Evolutionary conservation across 2,888 invertebrate species (phyloP), one percentile per base, ranked within the genome.

Genomic region (Lasioglossum calceatum): DNA sequence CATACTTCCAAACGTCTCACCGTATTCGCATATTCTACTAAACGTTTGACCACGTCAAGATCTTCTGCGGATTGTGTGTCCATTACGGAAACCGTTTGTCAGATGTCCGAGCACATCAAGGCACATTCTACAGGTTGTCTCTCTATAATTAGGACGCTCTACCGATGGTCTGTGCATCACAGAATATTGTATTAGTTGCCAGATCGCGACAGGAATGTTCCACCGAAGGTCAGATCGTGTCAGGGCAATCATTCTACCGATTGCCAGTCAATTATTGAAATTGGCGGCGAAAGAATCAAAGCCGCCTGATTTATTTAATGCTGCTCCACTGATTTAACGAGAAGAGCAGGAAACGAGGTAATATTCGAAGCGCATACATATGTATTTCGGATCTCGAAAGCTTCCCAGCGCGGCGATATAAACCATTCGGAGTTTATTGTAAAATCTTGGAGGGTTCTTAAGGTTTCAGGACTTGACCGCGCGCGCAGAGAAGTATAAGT

Each of bases 381-480:
- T 79, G 75, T 77, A 64, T 54, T 74, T 32, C 64, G 61, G 23
- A 54, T 73, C 71, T 67, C 67, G 58, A 23, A n/a, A 73, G 77
- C 23, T 82, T 77, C 50, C 23, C 61, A n/a, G 23, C 50, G n/a
- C 73, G 32, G 82, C 76, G 76, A 87, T 90, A 84, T 89, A 87
- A 88, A 88, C 81, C 88, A 82, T 90, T 92, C 76, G 61, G 77
- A 81, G 89, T 90, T 90, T 90, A 91, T 92, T 89, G 87, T 85
- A 83, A 88, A 91, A 92, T 90, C 87, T 89, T 86, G 84, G 36
- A 89, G 81, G 87, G 91, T 89, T 88, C 88, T 90, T 88, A 90
- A 90, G 89, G 87, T 92, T 91, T 87, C 89, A 80, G 78, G 82
- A 86, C 82, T 87, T 88, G 88, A 87, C 90, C 91, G 88, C 44